These are phyloP conservation scores for Gallinago media DNA, from an alignment of 2,113 vertebrate species.

Conservation along the genomic window DNA sequence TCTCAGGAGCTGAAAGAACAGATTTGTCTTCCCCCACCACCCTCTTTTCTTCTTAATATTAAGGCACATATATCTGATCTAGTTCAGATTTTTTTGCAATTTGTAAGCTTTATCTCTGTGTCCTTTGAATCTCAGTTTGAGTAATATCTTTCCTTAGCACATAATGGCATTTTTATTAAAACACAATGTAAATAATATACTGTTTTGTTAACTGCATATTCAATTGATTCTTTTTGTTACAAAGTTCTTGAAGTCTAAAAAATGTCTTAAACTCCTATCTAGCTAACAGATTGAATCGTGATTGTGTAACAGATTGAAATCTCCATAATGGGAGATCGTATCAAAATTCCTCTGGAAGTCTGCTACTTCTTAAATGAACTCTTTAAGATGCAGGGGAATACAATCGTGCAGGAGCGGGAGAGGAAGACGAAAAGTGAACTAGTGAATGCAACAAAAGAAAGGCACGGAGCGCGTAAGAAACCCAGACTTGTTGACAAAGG, in stretches of 20 bases:
- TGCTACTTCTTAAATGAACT: slow-evolving; percentile 17
- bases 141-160: not conserved
- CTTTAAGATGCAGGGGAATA: slow-evolving; percentile 29
- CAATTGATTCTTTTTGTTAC: not conserved
- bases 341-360: slow-evolving; percentile 43
- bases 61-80: not conserved
- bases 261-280: slow-evolving; percentile 2
- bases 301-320: slow-evolving; percentile 64
- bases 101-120: not conserved
- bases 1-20: not conserved
- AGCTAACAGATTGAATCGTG: slow-evolving; percentile 56
- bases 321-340: slow-evolving; percentile 56
- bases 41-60: not conserved
- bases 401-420: not conserved
- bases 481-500: not conserved
- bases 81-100: not conserved
- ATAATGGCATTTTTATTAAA: not conserved
- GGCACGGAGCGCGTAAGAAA: not conserved
- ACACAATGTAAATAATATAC: not conserved
- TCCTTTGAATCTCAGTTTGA: not conserved
- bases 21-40: not conserved
- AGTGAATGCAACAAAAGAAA: not conserved
- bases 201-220: not conserved
- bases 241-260: slow-evolving; percentile 28
- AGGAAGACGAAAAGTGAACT: not conserved